Base-by-base conservation (phyloP, 1,140 invertebrate species). In the Drosophila leontia region DNA sequence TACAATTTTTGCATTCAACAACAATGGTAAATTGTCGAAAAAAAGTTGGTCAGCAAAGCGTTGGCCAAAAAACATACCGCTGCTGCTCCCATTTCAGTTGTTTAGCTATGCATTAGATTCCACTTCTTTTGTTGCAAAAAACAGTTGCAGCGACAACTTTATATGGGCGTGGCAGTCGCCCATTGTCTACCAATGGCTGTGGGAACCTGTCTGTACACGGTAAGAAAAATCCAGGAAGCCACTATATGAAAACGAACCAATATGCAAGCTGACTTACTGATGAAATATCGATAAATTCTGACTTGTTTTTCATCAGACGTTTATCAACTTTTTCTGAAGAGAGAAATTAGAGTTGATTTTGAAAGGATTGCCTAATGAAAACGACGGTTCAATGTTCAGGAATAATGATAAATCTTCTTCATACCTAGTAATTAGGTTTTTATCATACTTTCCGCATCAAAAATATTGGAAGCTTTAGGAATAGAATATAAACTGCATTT, bases 71-170 rank as follows among this genome's bases (percentile, higher is more conserved):
- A 44, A 69, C 35, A 50, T 17, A 51, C 34, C 63, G 32, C 45
- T 69, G 26, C 29, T 41, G 44, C 53, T 65, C 59, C 59, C 76
- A 63, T 78, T 78, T 64, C 59, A 64, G 55, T 79, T 79, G 78
- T 82, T 86, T 82, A 87, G 70, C 70, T 82, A 86, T 86, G 82
- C 83, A 82, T 86, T 87, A 87, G 75, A 82, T 82, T 82, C 80
- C 74, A 55, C 67, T 59, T 70, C 59, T 71, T 58, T 57, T 76
- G 72, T 48, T 69, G 72, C 39, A 41, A 35, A 47, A 47, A 69
- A 57, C 62, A 56, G 39, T 56, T 56, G 35, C 34, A 32, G 45
- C 53, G 50, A 47, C 60, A 61, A 62, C 58, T 76, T 69, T 76
- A 55, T 68, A 61, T 76, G 75, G 72, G 72, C 63, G 74, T 77